Conservation (phyloP, 2,113 vertebrate species). For the Rattus rattus region DNA sequence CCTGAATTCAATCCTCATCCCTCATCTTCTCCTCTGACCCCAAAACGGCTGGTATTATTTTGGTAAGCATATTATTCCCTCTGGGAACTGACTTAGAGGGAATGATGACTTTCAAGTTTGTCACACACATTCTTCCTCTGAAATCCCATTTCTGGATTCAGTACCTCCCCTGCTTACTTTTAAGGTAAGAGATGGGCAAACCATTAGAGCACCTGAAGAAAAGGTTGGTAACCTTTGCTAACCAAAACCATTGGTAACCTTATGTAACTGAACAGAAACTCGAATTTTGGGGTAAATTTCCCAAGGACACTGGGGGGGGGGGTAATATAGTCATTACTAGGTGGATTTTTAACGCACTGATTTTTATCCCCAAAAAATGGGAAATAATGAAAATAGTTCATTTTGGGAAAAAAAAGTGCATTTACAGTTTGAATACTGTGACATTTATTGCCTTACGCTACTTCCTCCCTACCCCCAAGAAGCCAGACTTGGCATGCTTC, state of each 20-base stretch:
- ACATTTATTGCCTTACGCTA: neutral
- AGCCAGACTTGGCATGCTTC: neutral
- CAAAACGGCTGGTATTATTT: neutral
- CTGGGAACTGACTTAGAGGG: too few relatives aligned
- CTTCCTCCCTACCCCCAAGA: neutral
- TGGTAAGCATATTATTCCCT: neutral
- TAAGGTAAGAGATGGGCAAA: neutral
- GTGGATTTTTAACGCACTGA: neutral
- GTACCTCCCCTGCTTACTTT: neutral
- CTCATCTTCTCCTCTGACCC: neutral
- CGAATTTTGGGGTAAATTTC: neutral
- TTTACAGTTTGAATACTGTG: neutral
- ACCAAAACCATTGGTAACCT: neutral
- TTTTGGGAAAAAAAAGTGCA: neutral
- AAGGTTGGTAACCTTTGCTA: too few relatives aligned
- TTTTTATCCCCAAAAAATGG: neutral
- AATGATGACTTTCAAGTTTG: neutral
- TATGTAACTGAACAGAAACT: neutral
- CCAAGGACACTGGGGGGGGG: fast-evolving
- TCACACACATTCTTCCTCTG: neutral
- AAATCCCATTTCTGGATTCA: neutral
- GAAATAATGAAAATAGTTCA: neutral
- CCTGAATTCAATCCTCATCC: too few relatives aligned
- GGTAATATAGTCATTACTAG: neutral
- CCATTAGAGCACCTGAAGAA: too few relatives aligned